Percentiles rank a stretch among this genome's conserved stretches.
phyloP scores from a whole-genome alignment of 2,888 invertebrate genomes.

The Gibbula magus region DNA sequence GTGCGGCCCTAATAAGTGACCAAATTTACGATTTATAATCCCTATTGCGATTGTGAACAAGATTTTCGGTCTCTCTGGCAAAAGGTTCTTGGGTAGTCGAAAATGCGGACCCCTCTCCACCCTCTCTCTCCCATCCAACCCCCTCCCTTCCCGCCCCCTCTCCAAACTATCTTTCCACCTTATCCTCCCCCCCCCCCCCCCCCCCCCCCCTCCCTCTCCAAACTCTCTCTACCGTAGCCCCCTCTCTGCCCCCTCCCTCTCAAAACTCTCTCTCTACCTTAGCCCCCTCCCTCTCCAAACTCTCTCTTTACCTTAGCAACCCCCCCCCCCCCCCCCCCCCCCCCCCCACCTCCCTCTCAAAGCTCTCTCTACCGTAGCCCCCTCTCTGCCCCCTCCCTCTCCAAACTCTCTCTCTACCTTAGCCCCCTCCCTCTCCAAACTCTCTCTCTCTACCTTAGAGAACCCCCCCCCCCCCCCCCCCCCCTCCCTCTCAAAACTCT shows the following conservation, averaged over 20 bases:
- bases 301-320: no score
- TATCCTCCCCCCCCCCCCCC: not conserved
- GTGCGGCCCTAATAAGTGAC: no score
- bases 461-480: not conserved
- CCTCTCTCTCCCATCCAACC: no score
- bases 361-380: no score
- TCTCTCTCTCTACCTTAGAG: not conserved
- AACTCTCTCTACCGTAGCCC: not conserved
- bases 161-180: not conserved
- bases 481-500: constrained; percentile 10
- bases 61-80: no score
- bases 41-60: no score
- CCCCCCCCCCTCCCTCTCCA: not conserved
- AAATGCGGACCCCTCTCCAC: no score
- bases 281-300: no score
- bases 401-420: not conserved
- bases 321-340: constrained; percentile 1
- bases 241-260: not conserved
- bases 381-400: not conserved
- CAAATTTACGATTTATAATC: no score
- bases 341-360: not conserved
- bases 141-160: no score
- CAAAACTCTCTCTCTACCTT: not conserved
- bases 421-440: not conserved
- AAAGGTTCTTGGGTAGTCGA: no score